These are phyloP conservation scores for Agrenia bidenticulata DNA, from an alignment of 2,888 invertebrate genomes.

Conservation along the genomic window DNA sequence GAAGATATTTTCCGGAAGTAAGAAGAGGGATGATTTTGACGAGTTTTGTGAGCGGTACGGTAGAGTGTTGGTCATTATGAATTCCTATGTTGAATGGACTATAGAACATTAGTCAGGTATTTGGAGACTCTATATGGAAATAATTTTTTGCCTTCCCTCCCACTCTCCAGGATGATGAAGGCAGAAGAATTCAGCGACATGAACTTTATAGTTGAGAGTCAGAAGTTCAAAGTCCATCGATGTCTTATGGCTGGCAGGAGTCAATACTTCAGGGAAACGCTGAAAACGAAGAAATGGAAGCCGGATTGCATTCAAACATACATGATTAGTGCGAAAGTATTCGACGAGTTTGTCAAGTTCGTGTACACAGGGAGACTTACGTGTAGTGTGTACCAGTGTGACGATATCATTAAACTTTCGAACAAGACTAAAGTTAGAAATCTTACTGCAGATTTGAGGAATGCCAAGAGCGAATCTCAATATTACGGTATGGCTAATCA, in stretches of 20 bases:
- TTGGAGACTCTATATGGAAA: no score
- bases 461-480: slow-evolving; percentile 55
- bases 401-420: slow-evolving; percentile 57
- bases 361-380: slow-evolving; percentile 59
- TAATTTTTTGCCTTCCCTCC: background rate
- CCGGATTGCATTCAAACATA: slow-evolving; percentile 54
- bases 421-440: slow-evolving; percentile 57
- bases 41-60: slow-evolving; percentile 58
- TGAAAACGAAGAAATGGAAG: slow-evolving; percentile 56
- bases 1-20: slow-evolving; percentile 57
- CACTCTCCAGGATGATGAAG: slow-evolving; percentile 40
- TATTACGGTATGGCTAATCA: slow-evolving; percentile 54
- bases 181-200: slow-evolving; percentile 57
- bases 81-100: no score
- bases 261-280: slow-evolving; percentile 57
- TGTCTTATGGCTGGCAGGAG: slow-evolving; percentile 58
- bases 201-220: slow-evolving; percentile 57
- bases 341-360: slow-evolving; percentile 57
- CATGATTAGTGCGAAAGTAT: slow-evolving; percentile 56
- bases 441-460: slow-evolving; percentile 55
- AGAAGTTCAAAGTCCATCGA: slow-evolving; percentile 57
- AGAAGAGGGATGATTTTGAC: slow-evolving; percentile 58
- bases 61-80: no score
- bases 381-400: slow-evolving; percentile 55
- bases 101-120: no score